Percentiles rank a stretch among this genome's conserved stretches.
phyloP scores from a whole-genome alignment of 2,888 invertebrate species.

The Escarpia spicata region DNA sequence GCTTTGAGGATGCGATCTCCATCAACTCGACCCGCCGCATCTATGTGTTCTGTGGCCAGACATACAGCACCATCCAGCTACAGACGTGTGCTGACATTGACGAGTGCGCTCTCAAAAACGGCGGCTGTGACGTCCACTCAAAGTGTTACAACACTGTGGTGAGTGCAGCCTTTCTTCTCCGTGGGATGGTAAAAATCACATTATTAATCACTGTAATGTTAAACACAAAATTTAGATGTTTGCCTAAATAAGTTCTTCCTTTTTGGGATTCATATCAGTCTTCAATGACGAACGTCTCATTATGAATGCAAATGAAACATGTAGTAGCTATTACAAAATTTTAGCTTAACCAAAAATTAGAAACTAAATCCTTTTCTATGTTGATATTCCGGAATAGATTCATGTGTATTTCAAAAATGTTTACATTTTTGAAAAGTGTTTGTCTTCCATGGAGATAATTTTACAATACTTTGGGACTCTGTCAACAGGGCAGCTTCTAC shows the following conservation, averaged over 20 bases:
- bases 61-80: conserved; percentile 12
- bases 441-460: not conserved
- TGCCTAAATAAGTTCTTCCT: not conserved
- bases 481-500: conserved; percentile 49
- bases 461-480: not conserved
- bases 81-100: conserved; percentile 38
- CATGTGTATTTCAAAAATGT: not conserved
- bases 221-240: not conserved
- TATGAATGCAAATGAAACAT: not conserved
- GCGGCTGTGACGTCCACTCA: conserved; percentile 52
- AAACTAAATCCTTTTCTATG: not conserved
- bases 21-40: not conserved
- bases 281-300: not conserved
- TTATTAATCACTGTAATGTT: not conserved
- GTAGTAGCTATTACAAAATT: not conserved
- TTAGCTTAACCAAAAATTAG: not conserved
- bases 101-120: conserved; percentile 48
- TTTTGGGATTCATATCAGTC: not conserved
- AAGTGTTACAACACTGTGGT: conserved; percentile 53
- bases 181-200: not conserved
- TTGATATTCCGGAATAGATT: not conserved
- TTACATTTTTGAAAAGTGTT: not conserved
- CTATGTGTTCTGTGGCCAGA: not conserved
- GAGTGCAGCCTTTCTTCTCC: conserved; percentile 32
- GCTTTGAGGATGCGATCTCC: not conserved